Evolutionary conservation across 1,140 invertebrate species (phyloP), one percentile per base, ranked within the genome.

Genomic region (Maconellicoccus hirsutus): DNA sequence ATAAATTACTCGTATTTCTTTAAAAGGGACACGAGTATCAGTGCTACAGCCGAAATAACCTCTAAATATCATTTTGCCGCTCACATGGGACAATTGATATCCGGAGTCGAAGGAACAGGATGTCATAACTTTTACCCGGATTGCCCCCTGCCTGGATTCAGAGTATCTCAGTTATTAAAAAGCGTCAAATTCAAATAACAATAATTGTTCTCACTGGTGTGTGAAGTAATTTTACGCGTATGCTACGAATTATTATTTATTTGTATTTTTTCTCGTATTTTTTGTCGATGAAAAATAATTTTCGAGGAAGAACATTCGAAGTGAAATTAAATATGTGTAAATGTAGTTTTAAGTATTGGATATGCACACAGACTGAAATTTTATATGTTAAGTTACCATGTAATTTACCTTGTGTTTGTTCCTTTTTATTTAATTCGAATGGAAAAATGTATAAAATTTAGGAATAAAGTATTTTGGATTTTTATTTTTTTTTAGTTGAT

Each of bases 11-110:
- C 75, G 75, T 75, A 72, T 75, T 33, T 74, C 39, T 59, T 73
- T 81, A 79, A 70, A 79, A 86, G 85, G 74, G 84, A 86, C 72
- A 86, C 85, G 14, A 86, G 83, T 71, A 78, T 86, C 69, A 82
- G 80, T 52, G 83, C 81, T 2, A 83, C 84, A 74, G 84, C 84
- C 10, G 83, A 85, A 79, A 80, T 87, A 25, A 83, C 87, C 0
- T 89, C 88, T 23, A 86, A 86, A 75, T 90, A 89, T 79, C 88
- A 90, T 78, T 91, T 89, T 77, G 89, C 88, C 0, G 88, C 89
- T 6, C 89, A 91, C 77, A 91, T 91, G 89, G 89, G 89, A 70
- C 88, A 90, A 79, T 78, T 91, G 61, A 85, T 91, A 52, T 81
- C 85, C 33, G 87, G 86, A 12, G 79, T 88, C 10, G 86, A 88